Base-by-base conservation (phyloP, 2,113 vertebrate genomes). In the Fulica atra region DNA sequence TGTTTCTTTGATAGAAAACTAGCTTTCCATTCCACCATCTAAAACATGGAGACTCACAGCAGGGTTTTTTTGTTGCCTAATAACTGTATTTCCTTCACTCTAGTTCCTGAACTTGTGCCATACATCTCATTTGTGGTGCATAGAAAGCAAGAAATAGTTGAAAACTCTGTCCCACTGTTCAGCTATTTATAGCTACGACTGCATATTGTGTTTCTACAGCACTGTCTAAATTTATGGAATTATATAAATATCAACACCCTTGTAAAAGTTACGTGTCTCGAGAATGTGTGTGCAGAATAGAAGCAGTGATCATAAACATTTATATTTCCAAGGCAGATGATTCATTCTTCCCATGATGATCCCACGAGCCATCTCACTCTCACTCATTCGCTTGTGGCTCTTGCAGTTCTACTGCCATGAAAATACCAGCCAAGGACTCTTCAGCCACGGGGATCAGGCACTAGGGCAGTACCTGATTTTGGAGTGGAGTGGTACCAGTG, bases 261-360 rank as follows among this genome's bases (percentile, higher is more conserved):
- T 94, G 80, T 91, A 91, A 74, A 92, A 94, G 69, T 88, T 90
- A 77, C 1, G 7, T 91, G 86, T 84, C 86, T 93, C 59, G 72
- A 93, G 56, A 85, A 93, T 92, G 16, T 81, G 66, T 69, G 73
- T 77, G 91, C 71, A 91, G 92, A 91, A 92, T 76, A 94, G 96
- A 81, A 84, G 84, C 77, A 89, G 65, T 40, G 78, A 89, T 94
- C 77, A 73, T 91, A 95, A 96, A 89, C 86, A 89, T 92, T 92
- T 95, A 76, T 87, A 65, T 86, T 95, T 92, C 70, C 53, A 94
- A 93, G 91, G 77, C 73, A 72, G 86, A 91, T 96, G 96, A 95
- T 94, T 96, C 92, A 97, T 92, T 92, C 83, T 89, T 94, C 92
- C 86, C 81, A 38, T 91, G 94, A 91, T 91, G 88, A 60, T 94